A percentile compares a stretch with the other conserved stretches of the same genome.
These are phyloP conservation scores for Garra rufa DNA, from an alignment of 2,113 vertebrate species.

Conservation along the genomic window DNA sequence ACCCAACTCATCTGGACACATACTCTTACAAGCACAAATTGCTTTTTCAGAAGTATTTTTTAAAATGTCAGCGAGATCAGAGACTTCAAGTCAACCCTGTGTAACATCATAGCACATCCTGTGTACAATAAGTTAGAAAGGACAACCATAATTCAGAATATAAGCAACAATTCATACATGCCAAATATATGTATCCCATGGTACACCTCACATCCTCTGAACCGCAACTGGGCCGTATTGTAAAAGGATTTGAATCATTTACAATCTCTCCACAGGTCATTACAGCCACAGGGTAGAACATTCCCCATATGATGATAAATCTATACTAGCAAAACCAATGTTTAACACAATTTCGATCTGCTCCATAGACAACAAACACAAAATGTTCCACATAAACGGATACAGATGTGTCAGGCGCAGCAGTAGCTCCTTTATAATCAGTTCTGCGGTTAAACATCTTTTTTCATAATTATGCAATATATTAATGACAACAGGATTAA, in stretches of 20 bases:
- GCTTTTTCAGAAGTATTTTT: neutral
- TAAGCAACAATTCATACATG: neutral
- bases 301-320: conserved; percentile 30
- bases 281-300: conserved; percentile 12
- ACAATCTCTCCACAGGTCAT: conserved; percentile 10
- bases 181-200: conserved; percentile 34
- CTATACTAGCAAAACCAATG: neutral
- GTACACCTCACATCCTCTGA: conserved; percentile 13
- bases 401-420: neutral
- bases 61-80: neutral
- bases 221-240: neutral
- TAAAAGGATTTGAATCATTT: conserved; percentile 35
- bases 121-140: neutral
- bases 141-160: conserved; percentile 8
- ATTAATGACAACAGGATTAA: neutral
- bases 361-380: conserved; percentile 2
- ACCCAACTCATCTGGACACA: neutral
- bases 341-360: conserved; percentile 12
- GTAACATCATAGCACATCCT: neutral
- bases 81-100: neutral
- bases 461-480: neutral
- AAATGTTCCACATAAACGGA: neutral
- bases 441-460: neutral
- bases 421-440: neutral
- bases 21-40: neutral